Evolutionary conservation across 2,888 invertebrate genomes (phyloP).

Genomic region (Parascotia fuliginaria): DNA sequence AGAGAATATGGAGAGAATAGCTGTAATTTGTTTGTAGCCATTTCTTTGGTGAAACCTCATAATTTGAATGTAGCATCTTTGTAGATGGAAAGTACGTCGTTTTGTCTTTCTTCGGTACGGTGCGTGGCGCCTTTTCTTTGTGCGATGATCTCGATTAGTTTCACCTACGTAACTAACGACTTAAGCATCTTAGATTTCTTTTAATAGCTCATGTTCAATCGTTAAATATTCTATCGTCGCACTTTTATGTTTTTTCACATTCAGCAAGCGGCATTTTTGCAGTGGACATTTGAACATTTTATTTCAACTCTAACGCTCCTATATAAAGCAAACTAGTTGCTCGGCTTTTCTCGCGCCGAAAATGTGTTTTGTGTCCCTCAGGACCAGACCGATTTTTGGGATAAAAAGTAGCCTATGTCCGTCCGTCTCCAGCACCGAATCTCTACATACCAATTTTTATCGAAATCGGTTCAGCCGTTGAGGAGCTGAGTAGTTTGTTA

Average conservation of each 20-base stretch:
- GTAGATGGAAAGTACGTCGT: slow-evolving; percentile 66
- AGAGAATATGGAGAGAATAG: slow-evolving; percentile 37
- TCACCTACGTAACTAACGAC: slow-evolving; percentile 60
- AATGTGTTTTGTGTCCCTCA: too few species aligned
- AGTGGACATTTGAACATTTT: too few species aligned
- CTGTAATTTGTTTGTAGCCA: slow-evolving; percentile 47
- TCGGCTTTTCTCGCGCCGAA: too few species aligned
- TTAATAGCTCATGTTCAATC: slow-evolving; percentile 37
- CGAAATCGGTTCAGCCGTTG: too few species aligned
- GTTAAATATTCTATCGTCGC: slow-evolving; percentile 23
- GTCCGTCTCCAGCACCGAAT: too few species aligned
- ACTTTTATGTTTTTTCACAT: slow-evolving; percentile 27
- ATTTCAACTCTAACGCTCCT: not conserved
- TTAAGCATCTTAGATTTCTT: slow-evolving; percentile 49
- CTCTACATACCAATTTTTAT: too few species aligned
- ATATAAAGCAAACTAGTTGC: too few species aligned
- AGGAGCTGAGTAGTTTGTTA: too few species aligned
- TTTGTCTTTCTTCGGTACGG: slow-evolving; percentile 59
- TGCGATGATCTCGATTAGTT: slow-evolving; percentile 72
- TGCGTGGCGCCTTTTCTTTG: slow-evolving; percentile 67
- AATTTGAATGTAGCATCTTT: slow-evolving; percentile 64
- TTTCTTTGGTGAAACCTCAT: slow-evolving; percentile 53
- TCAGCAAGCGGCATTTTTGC: not conserved
- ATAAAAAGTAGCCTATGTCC: too few species aligned
- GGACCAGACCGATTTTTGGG: too few species aligned